Evolutionary conservation across 53 echinoderm and acorn worm species (phyloP).

Genomic region (Paelopatides confundens): DNA sequence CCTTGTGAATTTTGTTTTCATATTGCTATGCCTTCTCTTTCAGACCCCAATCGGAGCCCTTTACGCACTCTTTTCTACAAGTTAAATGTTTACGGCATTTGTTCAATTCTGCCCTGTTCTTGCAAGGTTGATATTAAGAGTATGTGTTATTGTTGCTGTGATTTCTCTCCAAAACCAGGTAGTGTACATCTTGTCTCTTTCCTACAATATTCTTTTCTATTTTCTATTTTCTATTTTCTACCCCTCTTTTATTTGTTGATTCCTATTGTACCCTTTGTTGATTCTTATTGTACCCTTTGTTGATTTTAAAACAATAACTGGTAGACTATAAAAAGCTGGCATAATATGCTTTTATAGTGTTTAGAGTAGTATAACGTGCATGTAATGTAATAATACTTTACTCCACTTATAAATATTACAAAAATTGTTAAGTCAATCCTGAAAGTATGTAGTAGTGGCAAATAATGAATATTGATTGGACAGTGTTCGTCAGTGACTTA

Average conservation of each 20-base stretch:
- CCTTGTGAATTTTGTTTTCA: no score
- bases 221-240: not conserved
- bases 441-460: no score
- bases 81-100: slow-evolving; percentile 47
- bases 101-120: slow-evolving; percentile 25
- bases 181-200: not conserved
- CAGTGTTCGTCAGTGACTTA: no score
- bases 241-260: not conserved
- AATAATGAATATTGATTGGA: no score
- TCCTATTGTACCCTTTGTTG: no score
- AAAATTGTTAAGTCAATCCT: no score
- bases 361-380: no score
- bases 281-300: not conserved
- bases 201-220: not conserved
- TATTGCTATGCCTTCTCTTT: slow-evolving; percentile 29
- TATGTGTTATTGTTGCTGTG: slow-evolving; percentile 43
- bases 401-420: no score
- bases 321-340: no score
- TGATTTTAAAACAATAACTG: no score
- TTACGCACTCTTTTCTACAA: slow-evolving; percentile 32
- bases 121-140: slow-evolving; percentile 28
- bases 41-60: slow-evolving; percentile 29
- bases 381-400: no score
- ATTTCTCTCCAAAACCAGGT: slow-evolving; percentile 31
- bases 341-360: no score